These are phyloP conservation scores for Progne subis DNA, from an alignment of 2,113 vertebrate genomes.

Conservation along the genomic window DNA sequence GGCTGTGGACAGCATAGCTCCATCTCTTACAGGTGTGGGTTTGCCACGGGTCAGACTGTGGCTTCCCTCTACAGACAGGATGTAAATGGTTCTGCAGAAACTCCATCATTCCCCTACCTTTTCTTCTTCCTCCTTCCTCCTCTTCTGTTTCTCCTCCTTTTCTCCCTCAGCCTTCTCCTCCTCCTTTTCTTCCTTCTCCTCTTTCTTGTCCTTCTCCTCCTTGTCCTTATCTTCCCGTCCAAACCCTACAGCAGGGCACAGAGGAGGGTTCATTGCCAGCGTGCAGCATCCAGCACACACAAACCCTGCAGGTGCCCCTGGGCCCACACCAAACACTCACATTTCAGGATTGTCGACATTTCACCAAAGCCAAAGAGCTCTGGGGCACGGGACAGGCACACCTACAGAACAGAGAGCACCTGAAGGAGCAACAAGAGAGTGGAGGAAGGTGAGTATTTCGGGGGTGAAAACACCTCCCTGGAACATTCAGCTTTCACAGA, in stretches of 20 bases:
- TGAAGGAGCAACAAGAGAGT: not conserved
- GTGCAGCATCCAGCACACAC: not conserved
- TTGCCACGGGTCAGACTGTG: not conserved
- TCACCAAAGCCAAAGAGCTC: not conserved
- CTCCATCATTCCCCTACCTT: not conserved
- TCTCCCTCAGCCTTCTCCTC: not conserved
- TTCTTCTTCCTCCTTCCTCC: constrained; percentile 19
- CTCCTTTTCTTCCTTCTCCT: not conserved
- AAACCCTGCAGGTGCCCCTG: not conserved
- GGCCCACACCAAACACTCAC: constrained; percentile 19
- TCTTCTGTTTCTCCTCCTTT: not conserved
- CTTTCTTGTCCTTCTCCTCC: constrained; percentile 31
- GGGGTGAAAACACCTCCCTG: not conserved
- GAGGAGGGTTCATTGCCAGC: not conserved
- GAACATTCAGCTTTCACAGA: not conserved
- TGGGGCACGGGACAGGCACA: not conserved
- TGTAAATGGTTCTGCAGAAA: not conserved
- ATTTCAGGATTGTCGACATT: constrained; percentile 64
- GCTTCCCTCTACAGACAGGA: not conserved
- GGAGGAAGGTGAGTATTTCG: not conserved
- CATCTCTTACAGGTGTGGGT: not conserved
- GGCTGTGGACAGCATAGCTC: not conserved
- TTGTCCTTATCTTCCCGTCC: constrained; percentile 62
- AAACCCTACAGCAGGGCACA: constrained; percentile 31
- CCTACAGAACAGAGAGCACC: not conserved